Evolutionary conservation across 2,113 vertebrate genomes (phyloP), one percentile per base, ranked within the genome.

Genomic region (Ceyx cyanopectus): DNA sequence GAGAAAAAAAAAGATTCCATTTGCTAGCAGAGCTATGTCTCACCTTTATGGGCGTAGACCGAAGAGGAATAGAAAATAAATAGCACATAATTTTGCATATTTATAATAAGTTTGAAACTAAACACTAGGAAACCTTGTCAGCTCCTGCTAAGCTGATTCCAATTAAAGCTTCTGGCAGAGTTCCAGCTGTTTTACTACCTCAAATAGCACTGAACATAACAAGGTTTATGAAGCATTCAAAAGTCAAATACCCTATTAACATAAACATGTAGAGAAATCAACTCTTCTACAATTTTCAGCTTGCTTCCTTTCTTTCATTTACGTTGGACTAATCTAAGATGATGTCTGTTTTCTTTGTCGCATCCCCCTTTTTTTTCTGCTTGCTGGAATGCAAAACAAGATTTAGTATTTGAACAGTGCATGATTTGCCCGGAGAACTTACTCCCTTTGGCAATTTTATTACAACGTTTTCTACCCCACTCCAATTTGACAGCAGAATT

Each of bases 201-300:
- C 97, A 97, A 97, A 98, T 97, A 98, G 98, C 96, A 94, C 93
- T 94, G 97, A 98, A 96, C 97, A 97, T 97, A 98, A 97, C 97
- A 98, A 98, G 97, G 98, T 98, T 98, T 98, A 98, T 98, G 98
- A 98, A 98, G 98, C 98, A 98, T 98, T 98, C 98, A 98, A 97
- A 98, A 98, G 98, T 98, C 98, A 98, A 98, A 98, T 97, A 97
- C 97, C 98, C 97, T 97, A 98, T 98, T 98, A 98, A 98, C 97
- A 98, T 98, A 98, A 98, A 98, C 97, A 98, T 95, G 97, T 93
- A 97, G 96, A 94, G 97, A 98, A 98, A 98, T 97, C 97, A 98
- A 98, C 97, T 98, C 97, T 95, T 97, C 97, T 78, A 96, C 96
- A 97, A 97, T 97, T 97, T 98, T 97, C 95, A 92, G 96, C 97